These are phyloP conservation scores for Meleagris gallopavo DNA, from an alignment of 2,113 vertebrate species.

Conservation along the genomic window DNA sequence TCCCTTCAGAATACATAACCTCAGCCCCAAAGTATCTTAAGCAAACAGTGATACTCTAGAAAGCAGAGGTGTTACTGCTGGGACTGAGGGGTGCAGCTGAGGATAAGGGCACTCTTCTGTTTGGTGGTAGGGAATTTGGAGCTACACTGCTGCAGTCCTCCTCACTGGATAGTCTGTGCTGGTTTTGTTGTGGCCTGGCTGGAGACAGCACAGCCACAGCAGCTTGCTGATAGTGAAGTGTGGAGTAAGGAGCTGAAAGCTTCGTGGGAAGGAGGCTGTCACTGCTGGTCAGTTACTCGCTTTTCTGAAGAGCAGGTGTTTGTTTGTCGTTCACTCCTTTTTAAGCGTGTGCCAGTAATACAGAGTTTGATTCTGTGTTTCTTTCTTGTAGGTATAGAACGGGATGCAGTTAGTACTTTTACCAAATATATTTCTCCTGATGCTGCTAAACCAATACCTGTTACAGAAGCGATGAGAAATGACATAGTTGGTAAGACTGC, in stretches of 20 bases:
- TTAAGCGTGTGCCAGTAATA: neutral
- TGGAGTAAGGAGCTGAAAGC: neutral
- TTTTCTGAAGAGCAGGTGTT: neutral
- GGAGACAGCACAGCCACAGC: neutral
- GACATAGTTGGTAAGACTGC: constrained; percentile 94
- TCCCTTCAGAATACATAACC: neutral
- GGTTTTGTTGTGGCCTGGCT: neutral
- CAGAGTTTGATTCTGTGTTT: constrained; percentile 15
- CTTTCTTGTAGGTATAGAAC: constrained; percentile 89
- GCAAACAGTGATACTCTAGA: neutral
- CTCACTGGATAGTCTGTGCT: neutral
- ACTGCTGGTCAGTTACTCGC: neutral
- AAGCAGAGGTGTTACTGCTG: neutral
- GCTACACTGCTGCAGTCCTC: rapidly evolving
- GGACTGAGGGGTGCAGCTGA: neutral
- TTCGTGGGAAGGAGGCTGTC: neutral
- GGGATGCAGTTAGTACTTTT: constrained; percentile 96
- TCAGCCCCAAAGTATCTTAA: neutral
- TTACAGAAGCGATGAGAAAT: constrained; percentile 94
- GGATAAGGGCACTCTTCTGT: neutral
- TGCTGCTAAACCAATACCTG: constrained; percentile 93
- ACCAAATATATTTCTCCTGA: constrained; percentile 99
- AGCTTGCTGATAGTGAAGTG: neutral
- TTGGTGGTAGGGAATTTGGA: neutral
- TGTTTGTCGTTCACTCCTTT: neutral